A percentile compares a stretch with the other conserved stretches of the same genome.
phyloP scores from a whole-genome alignment of 2,888 invertebrate species.

The Agrochola lota region DNA sequence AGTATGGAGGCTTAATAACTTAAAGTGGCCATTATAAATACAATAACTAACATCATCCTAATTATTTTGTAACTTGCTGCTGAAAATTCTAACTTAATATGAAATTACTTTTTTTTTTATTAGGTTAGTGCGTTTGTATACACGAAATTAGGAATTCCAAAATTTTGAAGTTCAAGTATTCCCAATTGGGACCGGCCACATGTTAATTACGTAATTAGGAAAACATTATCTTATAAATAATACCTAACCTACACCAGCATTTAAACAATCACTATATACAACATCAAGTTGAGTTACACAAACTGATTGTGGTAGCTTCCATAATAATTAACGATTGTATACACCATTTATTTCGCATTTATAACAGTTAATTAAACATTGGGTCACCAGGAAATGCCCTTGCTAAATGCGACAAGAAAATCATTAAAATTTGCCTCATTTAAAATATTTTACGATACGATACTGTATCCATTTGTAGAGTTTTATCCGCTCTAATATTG shows the following conservation, averaged over 20 bases:
- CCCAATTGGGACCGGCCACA: not conserved
- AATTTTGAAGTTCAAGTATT: not conserved
- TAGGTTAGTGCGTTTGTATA: not conserved
- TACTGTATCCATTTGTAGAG: not conserved
- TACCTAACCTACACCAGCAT: slow-evolving; percentile 8
- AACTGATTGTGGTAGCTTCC: slow-evolving; percentile 12
- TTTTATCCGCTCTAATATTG: not conserved
- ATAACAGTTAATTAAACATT: slow-evolving; percentile 22
- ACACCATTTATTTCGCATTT: slow-evolving; percentile 28
- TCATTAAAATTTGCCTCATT: slow-evolving; percentile 30
- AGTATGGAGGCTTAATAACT: slow-evolving; percentile 3
- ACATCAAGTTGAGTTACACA: slow-evolving; percentile 3
- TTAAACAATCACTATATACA: not conserved
- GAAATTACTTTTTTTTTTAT: not conserved
- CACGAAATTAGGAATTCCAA: not conserved
- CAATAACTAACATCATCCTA: not conserved
- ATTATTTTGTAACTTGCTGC: too few species aligned
- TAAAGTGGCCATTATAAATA: slow-evolving; percentile 1
- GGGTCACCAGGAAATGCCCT: slow-evolving; percentile 23
- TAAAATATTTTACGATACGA: not conserved
- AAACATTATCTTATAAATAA: not conserved
- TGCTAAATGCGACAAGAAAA: slow-evolving; percentile 42
- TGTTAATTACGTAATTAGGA: not conserved
- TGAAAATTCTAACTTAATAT: not conserved
- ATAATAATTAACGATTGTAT: slow-evolving; percentile 1